Conservation (phyloP, 2,888 invertebrate genomes). For the Troides oblongomaculatus region DNA sequence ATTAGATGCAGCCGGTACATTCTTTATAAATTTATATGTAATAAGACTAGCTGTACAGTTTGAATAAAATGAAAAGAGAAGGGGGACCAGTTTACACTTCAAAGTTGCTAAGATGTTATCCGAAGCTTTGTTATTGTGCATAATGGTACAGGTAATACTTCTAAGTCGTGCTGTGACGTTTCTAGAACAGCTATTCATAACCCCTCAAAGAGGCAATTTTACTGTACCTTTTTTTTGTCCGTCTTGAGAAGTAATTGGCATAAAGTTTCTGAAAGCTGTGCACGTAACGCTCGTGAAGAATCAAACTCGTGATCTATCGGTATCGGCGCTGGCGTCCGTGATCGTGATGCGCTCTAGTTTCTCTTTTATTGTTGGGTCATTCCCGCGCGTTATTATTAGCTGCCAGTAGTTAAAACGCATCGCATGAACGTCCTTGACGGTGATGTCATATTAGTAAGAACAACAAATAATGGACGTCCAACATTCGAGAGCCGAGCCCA, state of each 20-base stretch:
- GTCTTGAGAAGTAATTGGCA: slow-evolving; percentile 26
- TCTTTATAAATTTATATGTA: slow-evolving; percentile 34
- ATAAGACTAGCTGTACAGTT: slow-evolving; percentile 33
- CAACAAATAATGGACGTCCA: slow-evolving; percentile 49
- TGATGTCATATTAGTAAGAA: slow-evolving; percentile 53
- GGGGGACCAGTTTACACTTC: slow-evolving; percentile 32
- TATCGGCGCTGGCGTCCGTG: slow-evolving; percentile 15
- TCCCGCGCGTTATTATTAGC: slow-evolving; percentile 42
- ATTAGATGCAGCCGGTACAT: slow-evolving; percentile 38
- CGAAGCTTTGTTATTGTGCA: slow-evolving; percentile 38
- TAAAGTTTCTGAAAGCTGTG: slow-evolving; percentile 27
- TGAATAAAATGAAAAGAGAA: slow-evolving; percentile 37
- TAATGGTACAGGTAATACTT: slow-evolving; percentile 45
- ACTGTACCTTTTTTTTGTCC: slow-evolving; percentile 30
- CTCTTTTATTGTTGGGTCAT: slow-evolving; percentile 39
- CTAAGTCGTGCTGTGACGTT: slow-evolving; percentile 42
- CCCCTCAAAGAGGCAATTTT: slow-evolving; percentile 34
- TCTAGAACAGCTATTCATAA: slow-evolving; percentile 39
- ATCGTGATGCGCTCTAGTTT: slow-evolving; percentile 27
- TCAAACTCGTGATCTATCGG: slow-evolving; percentile 28
- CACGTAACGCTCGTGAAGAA: slow-evolving; percentile 19
- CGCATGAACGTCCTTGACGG: slow-evolving; percentile 46
- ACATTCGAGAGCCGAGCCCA: slow-evolving; percentile 56
- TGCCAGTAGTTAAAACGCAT: slow-evolving; percentile 47
- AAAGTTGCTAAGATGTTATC: slow-evolving; percentile 37